Conservation (phyloP, 2,797 vertebrate species). For the Sardinella longiceps region DNA sequence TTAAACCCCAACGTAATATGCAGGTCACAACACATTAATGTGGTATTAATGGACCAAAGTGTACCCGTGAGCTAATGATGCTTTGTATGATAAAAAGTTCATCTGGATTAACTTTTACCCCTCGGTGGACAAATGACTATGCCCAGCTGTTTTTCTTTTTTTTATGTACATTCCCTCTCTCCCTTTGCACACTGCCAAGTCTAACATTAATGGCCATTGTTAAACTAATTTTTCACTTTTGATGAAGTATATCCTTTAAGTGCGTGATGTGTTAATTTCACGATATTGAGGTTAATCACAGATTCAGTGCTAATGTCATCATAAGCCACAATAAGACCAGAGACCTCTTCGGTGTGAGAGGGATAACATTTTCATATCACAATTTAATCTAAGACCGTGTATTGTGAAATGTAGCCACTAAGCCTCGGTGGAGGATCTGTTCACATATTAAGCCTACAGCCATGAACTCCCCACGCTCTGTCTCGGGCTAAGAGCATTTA, state of each 20-base stretch:
- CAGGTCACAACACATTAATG: conserved; percentile 53
- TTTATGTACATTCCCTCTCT: not conserved
- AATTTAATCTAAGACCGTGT: conserved; percentile 41
- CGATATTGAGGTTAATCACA: conserved; percentile 65
- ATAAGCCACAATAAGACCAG: conserved; percentile 36
- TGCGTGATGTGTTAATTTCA: conserved; percentile 36
- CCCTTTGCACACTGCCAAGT: not conserved
- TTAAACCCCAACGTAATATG: conserved; percentile 56
- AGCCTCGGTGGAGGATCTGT: conserved; percentile 31
- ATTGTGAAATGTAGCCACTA: conserved; percentile 30
- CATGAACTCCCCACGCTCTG: conserved; percentile 7
- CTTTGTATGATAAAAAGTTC: not conserved
- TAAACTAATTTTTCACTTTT: not conserved
- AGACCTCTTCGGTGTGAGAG: conserved; percentile 43
- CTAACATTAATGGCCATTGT: not conserved
- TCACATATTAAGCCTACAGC: conserved; percentile 26
- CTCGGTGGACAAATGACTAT: not conserved
- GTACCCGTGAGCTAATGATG: conserved; percentile 10
- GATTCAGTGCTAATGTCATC: conserved; percentile 49
- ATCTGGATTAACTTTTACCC: not conserved
- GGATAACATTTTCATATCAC: conserved; percentile 46
- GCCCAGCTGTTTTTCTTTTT: not conserved
- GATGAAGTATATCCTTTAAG: not conserved
- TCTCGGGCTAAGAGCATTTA: conserved; percentile 16
- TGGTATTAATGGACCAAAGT: not conserved